Percentiles rank a stretch among this genome's conserved stretches.
phyloP scores from a whole-genome alignment of 2,888 invertebrate species.

The Apamea crenata region DNA sequence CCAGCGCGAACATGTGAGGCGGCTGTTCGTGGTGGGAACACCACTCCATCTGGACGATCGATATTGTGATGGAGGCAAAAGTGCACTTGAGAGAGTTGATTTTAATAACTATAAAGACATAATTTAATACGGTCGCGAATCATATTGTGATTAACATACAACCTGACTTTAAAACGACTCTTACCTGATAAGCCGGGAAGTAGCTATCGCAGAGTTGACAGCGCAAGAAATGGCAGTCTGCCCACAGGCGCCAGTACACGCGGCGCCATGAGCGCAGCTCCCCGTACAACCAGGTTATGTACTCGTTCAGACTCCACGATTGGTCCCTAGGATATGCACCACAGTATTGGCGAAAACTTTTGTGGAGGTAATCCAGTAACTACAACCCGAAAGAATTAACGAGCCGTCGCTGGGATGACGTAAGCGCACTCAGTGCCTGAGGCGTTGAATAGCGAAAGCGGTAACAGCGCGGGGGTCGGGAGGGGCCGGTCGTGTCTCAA shows the following conservation, averaged over 20 bases:
- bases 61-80: background rate
- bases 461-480: background rate
- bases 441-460: background rate
- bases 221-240: constrained; percentile 95
- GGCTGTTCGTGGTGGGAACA: constrained; percentile 95
- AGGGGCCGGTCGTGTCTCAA: background rate
- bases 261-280: constrained; percentile 96
- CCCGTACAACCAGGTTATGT: constrained; percentile 93
- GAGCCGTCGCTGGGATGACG: background rate
- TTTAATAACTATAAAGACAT: background rate
- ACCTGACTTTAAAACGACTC: background rate
- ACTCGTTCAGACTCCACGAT: constrained; percentile 95
- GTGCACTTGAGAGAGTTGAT: background rate
- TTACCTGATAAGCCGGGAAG: constrained; percentile 93
- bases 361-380: background rate
- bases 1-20: constrained; percentile 94
- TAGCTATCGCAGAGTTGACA: constrained; percentile 95
- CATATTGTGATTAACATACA: no score
- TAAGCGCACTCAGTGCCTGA: background rate
- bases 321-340: constrained; percentile 90
- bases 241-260: constrained; percentile 98
- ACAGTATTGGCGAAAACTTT: background rate
- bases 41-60: constrained; percentile 92
- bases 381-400: background rate
- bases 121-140: no score